phyloP scores from a whole-genome alignment of 2,888 invertebrate species.

The Rhodophaea formosa region DNA sequence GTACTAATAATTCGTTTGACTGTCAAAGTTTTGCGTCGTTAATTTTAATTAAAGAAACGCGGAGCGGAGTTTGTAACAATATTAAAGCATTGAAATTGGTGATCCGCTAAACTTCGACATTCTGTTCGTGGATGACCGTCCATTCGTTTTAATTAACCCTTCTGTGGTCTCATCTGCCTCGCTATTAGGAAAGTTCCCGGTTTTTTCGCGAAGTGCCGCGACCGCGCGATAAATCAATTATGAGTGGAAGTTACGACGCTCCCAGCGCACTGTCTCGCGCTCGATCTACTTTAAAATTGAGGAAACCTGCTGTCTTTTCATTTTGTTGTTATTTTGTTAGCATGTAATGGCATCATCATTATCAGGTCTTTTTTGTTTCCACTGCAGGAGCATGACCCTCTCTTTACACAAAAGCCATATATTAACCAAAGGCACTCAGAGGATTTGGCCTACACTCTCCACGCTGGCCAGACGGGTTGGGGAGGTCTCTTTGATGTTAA shows the following conservation, averaged over 20 bases:
- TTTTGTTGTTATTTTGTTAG: conserved; percentile 2
- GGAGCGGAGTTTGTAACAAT: conserved; percentile 76
- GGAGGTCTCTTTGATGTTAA: too few relatives aligned
- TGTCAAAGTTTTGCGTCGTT: conserved; percentile 80
- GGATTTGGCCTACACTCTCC: too few relatives aligned
- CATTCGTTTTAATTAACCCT: conserved; percentile 79
- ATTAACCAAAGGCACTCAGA: too few relatives aligned
- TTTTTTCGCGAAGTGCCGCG: conserved; percentile 46
- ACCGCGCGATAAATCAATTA: conserved; percentile 65
- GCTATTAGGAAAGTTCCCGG: conserved; percentile 60
- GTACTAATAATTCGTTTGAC: conserved; percentile 81
- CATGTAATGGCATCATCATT: too few relatives aligned
- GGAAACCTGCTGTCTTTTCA: conserved; percentile 18
- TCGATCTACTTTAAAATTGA: conserved; percentile 25
- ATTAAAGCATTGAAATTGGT: conserved; percentile 80
- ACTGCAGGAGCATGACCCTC: too few relatives aligned
- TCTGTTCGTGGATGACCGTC: conserved; percentile 71
- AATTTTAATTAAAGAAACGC: conserved; percentile 81
- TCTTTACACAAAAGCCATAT: too few relatives aligned
- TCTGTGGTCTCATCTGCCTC: conserved; percentile 58
- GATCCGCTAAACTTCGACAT: conserved; percentile 79
- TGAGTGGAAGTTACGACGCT: conserved; percentile 41
- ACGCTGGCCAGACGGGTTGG: too few relatives aligned
- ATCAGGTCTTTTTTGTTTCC: too few relatives aligned
- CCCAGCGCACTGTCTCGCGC: conserved; percentile 32